These are phyloP conservation scores for Bothrops alternatus DNA, from an alignment of 2,797 vertebrate genomes.

Conservation along the genomic window DNA sequence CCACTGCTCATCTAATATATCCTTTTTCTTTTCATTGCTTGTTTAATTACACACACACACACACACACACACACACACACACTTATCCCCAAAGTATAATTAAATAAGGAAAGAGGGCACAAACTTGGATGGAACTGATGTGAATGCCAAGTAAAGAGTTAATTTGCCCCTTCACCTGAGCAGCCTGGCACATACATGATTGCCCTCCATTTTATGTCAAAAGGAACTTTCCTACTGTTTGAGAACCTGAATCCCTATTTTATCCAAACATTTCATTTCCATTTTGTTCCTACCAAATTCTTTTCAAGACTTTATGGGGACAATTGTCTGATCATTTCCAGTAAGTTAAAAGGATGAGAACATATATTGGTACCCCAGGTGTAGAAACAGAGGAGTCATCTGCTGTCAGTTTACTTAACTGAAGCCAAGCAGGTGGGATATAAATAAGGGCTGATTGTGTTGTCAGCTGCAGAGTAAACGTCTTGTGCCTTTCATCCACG, in stretches of 20 bases:
- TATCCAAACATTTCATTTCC: neutral
- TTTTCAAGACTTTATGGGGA: neutral
- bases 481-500: neutral
- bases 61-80: neutral
- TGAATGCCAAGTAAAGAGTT: neutral
- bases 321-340: neutral
- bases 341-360: neutral
- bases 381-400: neutral
- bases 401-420: rapidly evolving
- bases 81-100: neutral
- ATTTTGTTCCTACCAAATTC: neutral
- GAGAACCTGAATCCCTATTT: neutral
- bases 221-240: neutral
- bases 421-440: slow-evolving; percentile 14
- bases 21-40: neutral
- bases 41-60: neutral
- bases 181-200: neutral
- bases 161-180: neutral
- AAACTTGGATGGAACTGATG: neutral
- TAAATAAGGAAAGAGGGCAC: neutral
- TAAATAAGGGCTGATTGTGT: neutral
- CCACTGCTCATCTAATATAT: neutral
- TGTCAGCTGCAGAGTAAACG: neutral
- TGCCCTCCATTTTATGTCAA: neutral
- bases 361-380: neutral